Conservation (phyloP, 2,797 vertebrate species). For the Sternarchorhynchus goeldii region DNA sequence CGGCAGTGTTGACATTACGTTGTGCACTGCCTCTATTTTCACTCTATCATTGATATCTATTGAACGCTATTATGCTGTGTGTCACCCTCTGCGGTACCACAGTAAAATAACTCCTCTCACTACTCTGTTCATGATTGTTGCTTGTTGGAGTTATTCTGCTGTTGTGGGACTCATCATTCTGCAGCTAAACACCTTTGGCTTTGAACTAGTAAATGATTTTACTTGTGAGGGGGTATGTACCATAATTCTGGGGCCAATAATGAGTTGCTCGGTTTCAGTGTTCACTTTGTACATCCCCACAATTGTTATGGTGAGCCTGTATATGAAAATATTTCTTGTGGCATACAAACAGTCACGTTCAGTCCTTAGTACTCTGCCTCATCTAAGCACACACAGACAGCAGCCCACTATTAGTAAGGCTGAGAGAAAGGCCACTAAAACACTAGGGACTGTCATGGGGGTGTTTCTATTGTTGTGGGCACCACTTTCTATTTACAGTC, state of each 20-base stretch:
- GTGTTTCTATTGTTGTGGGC: conserved; percentile 53
- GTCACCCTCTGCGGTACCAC: conserved; percentile 40
- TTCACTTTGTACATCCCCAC: too few relatives aligned
- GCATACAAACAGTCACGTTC: conserved; percentile 74
- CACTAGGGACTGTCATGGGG: conserved; percentile 34
- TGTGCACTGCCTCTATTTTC: too few relatives aligned
- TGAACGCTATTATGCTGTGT: conserved; percentile 7
- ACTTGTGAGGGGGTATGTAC: conserved; percentile 63
- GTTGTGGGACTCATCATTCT: conserved; percentile 75
- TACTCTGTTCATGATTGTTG: conserved; percentile 65
- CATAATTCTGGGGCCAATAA: conserved; percentile 20
- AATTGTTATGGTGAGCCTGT: conserved; percentile 44
- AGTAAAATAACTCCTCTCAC: conserved; percentile 50
- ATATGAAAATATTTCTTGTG: conserved; percentile 54
- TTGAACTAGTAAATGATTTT: conserved; percentile 52
- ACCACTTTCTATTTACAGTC: conserved; percentile 49
- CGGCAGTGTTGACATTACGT: too few relatives aligned
- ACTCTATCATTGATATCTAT: too few relatives aligned
- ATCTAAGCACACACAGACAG: too few relatives aligned
- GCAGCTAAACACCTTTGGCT: conserved; percentile 72
- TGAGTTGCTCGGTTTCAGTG: not conserved
- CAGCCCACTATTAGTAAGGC: too few relatives aligned
- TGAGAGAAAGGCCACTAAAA: too few relatives aligned
- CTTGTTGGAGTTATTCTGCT: conserved; percentile 65
- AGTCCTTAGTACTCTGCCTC: conserved; percentile 52